These are phyloP conservation scores for Myotis planiceps DNA, from an alignment of 2,797 vertebrate genomes.

Conservation along the genomic window DNA sequence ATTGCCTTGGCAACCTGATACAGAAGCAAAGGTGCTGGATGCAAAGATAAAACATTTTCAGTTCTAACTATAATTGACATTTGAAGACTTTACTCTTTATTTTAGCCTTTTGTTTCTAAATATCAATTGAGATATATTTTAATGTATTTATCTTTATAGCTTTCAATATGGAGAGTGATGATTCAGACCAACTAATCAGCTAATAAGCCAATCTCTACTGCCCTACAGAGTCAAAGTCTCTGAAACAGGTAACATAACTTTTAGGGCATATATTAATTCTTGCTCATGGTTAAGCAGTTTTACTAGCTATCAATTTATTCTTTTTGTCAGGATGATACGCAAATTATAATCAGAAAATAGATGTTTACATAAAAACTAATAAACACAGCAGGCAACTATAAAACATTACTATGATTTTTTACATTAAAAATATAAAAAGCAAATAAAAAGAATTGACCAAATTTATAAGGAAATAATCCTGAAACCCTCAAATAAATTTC, in stretches of 20 bases:
- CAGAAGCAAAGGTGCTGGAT: conserved; percentile 48
- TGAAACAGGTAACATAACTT: not conserved
- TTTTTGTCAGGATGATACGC: conserved; percentile 30
- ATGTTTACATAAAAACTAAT: conserved; percentile 46
- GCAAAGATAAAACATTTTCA: conserved; percentile 33
- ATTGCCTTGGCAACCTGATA: conserved; percentile 53
- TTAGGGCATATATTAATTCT: conserved; percentile 8
- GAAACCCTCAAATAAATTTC: not conserved
- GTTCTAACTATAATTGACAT: not conserved
- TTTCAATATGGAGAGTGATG: conserved; percentile 24
- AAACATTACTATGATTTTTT: not conserved
- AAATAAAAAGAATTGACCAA: conserved; percentile 16
- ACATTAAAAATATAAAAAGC: conserved; percentile 4
- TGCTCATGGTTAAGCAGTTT: not conserved
- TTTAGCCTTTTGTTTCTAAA: conserved; percentile 1
- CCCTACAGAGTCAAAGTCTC: not conserved
- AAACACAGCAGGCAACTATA: conserved; percentile 11
- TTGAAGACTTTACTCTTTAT: conserved; percentile 44
- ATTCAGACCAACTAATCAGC: not conserved
- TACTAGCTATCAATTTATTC: not conserved
- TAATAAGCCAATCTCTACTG: conserved; percentile 11
- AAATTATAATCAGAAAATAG: conserved; percentile 51
- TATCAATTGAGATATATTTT: not conserved
- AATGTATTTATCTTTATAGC: conserved; percentile 39
- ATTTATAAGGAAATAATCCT: conserved; percentile 6